A percentile compares a stretch with the other conserved stretches of the same genome.
Conservation (phyloP, 2,797 vertebrate genomes). For the Smutsia temminckii region DNA sequence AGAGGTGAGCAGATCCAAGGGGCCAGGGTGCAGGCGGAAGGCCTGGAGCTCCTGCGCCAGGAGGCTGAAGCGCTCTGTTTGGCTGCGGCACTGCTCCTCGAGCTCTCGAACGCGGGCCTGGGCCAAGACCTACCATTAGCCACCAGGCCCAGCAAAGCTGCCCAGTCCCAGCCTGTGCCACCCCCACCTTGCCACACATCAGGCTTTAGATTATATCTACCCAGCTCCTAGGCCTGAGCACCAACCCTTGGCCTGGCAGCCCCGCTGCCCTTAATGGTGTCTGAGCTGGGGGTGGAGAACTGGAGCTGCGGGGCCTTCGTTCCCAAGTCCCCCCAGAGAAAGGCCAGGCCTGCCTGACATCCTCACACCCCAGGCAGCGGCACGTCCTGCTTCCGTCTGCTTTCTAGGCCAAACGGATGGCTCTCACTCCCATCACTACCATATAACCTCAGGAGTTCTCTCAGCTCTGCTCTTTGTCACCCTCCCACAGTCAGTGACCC, state of each 20-base stretch:
- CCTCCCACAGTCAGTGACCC: slow-evolving; percentile 13
- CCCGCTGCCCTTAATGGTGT: neutral
- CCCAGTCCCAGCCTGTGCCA: neutral
- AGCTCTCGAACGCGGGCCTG: slow-evolving; percentile 96
- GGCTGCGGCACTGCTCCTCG: slow-evolving; percentile 96
- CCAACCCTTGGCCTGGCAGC: neutral
- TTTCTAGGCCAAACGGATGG: neutral
- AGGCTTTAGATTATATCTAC: neutral
- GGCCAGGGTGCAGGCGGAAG: slow-evolving; percentile 94
- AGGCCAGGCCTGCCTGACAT: neutral
- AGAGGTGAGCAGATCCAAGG: slow-evolving; percentile 89
- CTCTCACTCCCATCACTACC: neutral
- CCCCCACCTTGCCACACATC: neutral
- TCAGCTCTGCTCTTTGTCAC: neutral
- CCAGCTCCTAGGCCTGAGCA: neutral
- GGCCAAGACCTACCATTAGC: slow-evolving; percentile 44
- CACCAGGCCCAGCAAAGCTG: neutral
- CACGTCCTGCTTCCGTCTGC: neutral
- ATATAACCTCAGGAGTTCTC: neutral
- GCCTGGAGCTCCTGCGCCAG: slow-evolving; percentile 95
- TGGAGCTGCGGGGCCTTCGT: neutral
- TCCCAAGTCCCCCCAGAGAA: neutral
- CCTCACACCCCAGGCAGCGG: neutral
- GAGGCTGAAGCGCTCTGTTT: slow-evolving; percentile 95
- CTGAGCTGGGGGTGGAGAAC: neutral